These are phyloP conservation scores for Nemurella pictetii DNA, from an alignment of 2,888 invertebrate genomes.

Conservation along the genomic window DNA sequence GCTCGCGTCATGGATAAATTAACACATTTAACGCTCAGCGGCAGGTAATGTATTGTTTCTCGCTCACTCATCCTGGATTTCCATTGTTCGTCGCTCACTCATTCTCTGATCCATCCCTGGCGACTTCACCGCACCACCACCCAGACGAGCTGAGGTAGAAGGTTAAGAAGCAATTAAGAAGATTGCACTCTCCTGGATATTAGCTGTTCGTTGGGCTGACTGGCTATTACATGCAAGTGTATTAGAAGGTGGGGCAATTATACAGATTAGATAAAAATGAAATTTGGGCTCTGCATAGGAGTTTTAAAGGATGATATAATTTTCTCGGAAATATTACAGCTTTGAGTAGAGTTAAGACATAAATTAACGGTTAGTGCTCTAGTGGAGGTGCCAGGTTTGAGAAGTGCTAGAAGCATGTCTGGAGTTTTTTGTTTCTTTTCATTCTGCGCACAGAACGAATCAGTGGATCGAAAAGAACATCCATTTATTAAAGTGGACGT, in stretches of 20 bases:
- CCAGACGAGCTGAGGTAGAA: not conserved
- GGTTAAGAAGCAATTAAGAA: slow-evolving; percentile 15
- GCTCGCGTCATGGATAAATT: slow-evolving; percentile 30
- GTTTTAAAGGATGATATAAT: not conserved
- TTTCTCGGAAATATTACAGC: not conserved
- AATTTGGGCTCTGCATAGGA: not conserved
- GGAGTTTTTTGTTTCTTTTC: not conserved
- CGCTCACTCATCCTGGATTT: slow-evolving; percentile 1
- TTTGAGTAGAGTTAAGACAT: too few species aligned
- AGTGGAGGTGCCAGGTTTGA: too few species aligned
- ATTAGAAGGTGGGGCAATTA: not conserved
- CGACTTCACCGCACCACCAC: not conserved
- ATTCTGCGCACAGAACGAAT: not conserved
- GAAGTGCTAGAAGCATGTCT: too few species aligned
- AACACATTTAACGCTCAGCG: slow-evolving; percentile 32
- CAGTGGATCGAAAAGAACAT: not conserved
- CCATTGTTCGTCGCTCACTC: slow-evolving; percentile 3
- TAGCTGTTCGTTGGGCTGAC: not conserved
- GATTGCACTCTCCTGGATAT: not conserved
- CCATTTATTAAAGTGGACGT: not conserved
- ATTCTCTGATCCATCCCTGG: not conserved
- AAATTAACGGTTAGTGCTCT: too few species aligned
- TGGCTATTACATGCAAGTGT: not conserved
- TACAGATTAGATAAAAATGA: not conserved
- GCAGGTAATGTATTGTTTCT: slow-evolving; percentile 15